Base-by-base conservation (phyloP, 2,113 vertebrate genomes). In the Gobius niger region DNA sequence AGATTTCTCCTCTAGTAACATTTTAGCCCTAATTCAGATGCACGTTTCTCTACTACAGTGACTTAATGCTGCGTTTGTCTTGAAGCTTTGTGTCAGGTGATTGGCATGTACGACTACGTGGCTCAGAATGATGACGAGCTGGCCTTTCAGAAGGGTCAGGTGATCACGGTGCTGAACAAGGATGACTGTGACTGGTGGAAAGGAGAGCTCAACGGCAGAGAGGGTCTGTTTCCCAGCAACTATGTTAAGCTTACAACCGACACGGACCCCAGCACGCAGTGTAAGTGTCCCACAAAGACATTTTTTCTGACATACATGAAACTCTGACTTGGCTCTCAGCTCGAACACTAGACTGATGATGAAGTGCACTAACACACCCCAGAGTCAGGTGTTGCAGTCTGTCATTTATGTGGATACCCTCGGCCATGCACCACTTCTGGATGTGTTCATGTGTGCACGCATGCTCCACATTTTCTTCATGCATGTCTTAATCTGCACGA, bases 131-230 rank as follows among this genome's bases (percentile, higher is more conserved):
- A 99, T 1, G 97, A 99, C 73, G 98, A 99, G 87, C 92, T 99
- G 90, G 95, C 97, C 3, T 99, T 99, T 88, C 92, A n/a, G 90
- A 99, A 99, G 87, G 96, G 98, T 78, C 96, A 98, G 92, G 89
- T 99, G 88, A 98, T 99, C 92, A 97, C 93, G 0, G 98, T 99
- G 78, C 92, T 99, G 87, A 98, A 89, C 92, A 97, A 94, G 90
- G 97, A 99, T 62, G 98, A 99, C 91, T 97, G 96, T 5, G 98
- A 99, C 87, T 99, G 98, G 98, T 99, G 98, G 98, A 99, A 98
- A 84, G 98, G 98, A 9, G 98, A 99, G 82, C 94, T 94, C 73
- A 97, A 92, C 0, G 97, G 98, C 44, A 94, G 95, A 57, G 94
- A 96, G 85, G 98, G 98, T 47, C 96, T 99, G 79, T 99, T 99